Conservation (phyloP, 2,888 invertebrate genomes). For the Drosophila atroscutellata region DNA sequence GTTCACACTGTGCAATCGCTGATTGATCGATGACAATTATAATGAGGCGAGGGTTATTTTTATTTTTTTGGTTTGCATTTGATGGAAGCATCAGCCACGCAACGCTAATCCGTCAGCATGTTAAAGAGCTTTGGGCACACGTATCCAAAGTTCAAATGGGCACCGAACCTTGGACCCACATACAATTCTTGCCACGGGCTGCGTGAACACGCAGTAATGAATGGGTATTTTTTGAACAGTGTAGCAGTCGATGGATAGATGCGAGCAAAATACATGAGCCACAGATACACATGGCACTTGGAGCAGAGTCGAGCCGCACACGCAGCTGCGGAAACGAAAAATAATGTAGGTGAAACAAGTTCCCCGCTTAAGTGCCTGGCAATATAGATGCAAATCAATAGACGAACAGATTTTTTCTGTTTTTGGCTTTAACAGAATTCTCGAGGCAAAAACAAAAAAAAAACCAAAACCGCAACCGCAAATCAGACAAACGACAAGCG, state of each 20-base stretch:
- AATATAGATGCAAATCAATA: slow-evolving; percentile 76
- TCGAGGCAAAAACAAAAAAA: slow-evolving; percentile 49
- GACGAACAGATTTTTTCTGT: slow-evolving; percentile 32
- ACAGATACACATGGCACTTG: slow-evolving; percentile 53
- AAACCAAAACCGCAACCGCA: slow-evolving; percentile 64
- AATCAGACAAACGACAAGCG: slow-evolving; percentile 64
- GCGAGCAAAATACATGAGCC: slow-evolving; percentile 19
- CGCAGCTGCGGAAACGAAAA: slow-evolving; percentile 74
- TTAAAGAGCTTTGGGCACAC: slow-evolving; percentile 31
- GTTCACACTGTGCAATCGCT: slow-evolving; percentile 19
- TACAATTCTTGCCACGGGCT: slow-evolving; percentile 15
- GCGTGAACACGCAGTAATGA: neutral
- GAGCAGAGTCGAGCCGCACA: slow-evolving; percentile 55
- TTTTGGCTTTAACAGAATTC: slow-evolving; percentile 68
- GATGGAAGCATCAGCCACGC: slow-evolving; percentile 36
- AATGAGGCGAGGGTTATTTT: slow-evolving; percentile 50
- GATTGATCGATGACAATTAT: slow-evolving; percentile 67
- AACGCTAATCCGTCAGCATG: slow-evolving; percentile 49
- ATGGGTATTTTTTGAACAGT: slow-evolving; percentile 16
- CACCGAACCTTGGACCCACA: slow-evolving; percentile 63
- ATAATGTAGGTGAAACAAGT: slow-evolving; percentile 76
- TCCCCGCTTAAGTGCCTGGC: slow-evolving; percentile 64
- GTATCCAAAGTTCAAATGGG: slow-evolving; percentile 65
- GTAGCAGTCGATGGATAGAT: slow-evolving; percentile 12
- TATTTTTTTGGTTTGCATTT: slow-evolving; percentile 31